Evolutionary conservation across 2,797 vertebrate genomes (phyloP).

Genomic region (Dipus sagitta): DNA sequence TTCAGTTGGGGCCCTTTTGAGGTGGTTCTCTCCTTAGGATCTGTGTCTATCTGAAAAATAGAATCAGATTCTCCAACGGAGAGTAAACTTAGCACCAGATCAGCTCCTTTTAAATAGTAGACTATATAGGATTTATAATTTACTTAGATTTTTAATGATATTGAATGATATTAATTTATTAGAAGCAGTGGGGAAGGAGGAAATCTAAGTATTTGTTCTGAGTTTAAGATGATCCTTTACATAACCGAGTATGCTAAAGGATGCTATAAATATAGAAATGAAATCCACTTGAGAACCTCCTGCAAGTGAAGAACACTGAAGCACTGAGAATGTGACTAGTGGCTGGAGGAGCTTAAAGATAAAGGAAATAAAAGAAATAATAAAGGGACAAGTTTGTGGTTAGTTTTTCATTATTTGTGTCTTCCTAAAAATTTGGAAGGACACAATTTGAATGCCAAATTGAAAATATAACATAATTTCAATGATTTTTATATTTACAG

Average conservation of each 20-base stretch:
- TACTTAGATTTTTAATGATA: conserved; percentile 39
- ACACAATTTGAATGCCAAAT: background rate
- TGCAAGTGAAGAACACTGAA: background rate
- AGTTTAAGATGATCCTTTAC: background rate
- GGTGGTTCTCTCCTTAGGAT: no score
- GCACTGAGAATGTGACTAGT: background rate
- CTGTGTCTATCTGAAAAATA: no score
- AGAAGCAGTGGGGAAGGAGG: background rate
- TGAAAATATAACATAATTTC: conserved; percentile 24
- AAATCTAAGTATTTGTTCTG: conserved; percentile 39
- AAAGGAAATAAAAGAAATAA: background rate
- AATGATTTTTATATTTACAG: conserved; percentile 34
- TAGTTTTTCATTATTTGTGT: background rate
- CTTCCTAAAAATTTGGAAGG: background rate
- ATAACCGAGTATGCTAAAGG: background rate
- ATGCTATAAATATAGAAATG: background rate
- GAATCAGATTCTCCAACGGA: no score
- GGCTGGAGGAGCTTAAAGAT: background rate
- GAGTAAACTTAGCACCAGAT: no score
- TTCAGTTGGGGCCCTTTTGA: no score
- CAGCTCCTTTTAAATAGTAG: conserved; percentile 2
- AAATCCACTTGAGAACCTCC: background rate
- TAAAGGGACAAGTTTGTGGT: background rate
- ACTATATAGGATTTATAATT: background rate
- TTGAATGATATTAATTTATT: conserved; percentile 15